A percentile compares a stretch with the other conserved stretches of the same genome.
phyloP scores from a whole-genome alignment of 2,888 invertebrate genomes.

The Gortyna flavago region DNA sequence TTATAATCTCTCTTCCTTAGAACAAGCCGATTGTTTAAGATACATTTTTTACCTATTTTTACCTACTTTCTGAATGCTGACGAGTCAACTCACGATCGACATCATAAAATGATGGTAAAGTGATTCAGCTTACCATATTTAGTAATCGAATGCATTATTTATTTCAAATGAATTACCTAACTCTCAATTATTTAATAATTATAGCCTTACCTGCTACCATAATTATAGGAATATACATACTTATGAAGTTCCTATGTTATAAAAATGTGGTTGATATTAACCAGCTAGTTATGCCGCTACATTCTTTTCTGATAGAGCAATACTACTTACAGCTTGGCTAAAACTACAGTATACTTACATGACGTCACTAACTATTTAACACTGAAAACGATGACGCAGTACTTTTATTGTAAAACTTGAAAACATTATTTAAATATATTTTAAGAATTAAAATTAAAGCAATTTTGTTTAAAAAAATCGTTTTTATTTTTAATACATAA shows the following conservation, averaged over 20 bases:
- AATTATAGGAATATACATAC: conserved; percentile 16
- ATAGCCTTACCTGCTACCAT: neutral
- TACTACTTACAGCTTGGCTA: conserved; percentile 2
- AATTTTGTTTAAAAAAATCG: no score
- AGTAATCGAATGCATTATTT: neutral
- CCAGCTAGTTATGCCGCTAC: neutral
- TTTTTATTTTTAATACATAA: neutral
- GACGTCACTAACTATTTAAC: conserved; percentile 32
- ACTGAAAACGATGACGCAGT: conserved; percentile 6
- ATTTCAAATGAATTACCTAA: conserved; percentile 17
- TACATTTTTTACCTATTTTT: no score
- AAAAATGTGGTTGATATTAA: conserved; percentile 13
- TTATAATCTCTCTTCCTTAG: neutral
- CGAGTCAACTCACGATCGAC: neutral
- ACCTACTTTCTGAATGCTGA: neutral
- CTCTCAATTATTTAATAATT: conserved; percentile 3
- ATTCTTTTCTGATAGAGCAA: conserved; percentile 3
- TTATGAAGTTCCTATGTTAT: conserved; percentile 9
- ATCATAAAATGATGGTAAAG: neutral
- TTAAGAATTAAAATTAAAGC: neutral
- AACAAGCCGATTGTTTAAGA: no score
- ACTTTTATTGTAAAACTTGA: neutral
- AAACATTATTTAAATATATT: neutral
- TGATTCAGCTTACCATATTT: neutral
- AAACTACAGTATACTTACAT: neutral